These are phyloP conservation scores for Pseudorasbora parva DNA, from an alignment of 2,113 vertebrate species.

Conservation along the genomic window DNA sequence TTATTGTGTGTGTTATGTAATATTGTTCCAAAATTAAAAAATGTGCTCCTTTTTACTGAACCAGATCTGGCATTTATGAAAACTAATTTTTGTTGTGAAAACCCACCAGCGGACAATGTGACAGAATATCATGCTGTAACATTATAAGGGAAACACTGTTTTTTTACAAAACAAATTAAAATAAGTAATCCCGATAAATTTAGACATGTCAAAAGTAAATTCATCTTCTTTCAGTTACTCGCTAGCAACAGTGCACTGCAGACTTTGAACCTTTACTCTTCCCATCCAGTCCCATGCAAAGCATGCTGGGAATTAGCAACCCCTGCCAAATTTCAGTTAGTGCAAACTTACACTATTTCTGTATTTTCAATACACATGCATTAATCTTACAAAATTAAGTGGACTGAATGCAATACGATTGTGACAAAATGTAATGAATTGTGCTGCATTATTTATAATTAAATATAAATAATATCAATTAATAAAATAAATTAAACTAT, in stretches of 20 bases:
- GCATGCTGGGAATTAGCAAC: neutral
- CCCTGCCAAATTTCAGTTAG: neutral
- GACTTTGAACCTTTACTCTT: neutral
- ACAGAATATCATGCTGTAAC: neutral
- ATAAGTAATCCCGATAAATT: too few species aligned
- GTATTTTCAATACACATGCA: neutral
- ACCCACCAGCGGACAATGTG: slow-evolving; percentile 7
- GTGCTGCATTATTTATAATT: neutral
- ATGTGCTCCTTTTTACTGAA: neutral
- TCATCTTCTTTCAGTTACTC: neutral
- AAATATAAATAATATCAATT: too few species aligned
- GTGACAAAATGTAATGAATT: neutral
- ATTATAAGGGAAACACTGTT: neutral
- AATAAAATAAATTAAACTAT: too few species aligned
- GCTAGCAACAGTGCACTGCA: neutral
- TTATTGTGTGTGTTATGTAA: neutral
- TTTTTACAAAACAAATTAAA: neutral
- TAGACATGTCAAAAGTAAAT: neutral
- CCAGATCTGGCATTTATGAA: neutral
- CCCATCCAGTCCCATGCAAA: neutral
- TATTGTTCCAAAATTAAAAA: neutral
- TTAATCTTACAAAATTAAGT: neutral
- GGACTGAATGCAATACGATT: neutral
- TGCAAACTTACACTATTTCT: neutral
- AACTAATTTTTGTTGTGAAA: neutral